Base-by-base conservation (phyloP, 1,140 invertebrate species). In the Sarcophaga bullata region DNA sequence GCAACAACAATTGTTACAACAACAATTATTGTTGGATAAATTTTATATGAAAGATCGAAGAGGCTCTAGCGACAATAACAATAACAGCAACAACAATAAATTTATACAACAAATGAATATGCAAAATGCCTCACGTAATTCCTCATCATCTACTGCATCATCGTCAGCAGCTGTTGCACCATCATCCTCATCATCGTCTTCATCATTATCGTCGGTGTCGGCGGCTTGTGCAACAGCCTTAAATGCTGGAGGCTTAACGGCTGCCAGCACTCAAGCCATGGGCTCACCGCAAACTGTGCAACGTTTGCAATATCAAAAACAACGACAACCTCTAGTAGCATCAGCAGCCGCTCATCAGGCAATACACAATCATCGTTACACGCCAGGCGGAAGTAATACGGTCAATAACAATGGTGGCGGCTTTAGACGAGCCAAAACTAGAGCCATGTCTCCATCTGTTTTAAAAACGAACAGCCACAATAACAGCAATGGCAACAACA, bases 301-400 rank as follows among this genome's bases (percentile, higher is more conserved):
- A 80, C 81, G 83, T 73, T 52, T 84, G 48, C 83, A 84, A 50
- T 84, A 84, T 78, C 83, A 84, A 76, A 84, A 84, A 17, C 83
- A 84, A 62, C 83, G 83, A 0, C 83, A 84, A 84, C 37, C 62
- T 85, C 84, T 89, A 15, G 81, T 84, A 11, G 84, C 87, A 11
- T 81, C 84, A 5, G 75, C 84, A 4, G 86, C 82, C 83, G 86
- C 48, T 84, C 87, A 62, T 84, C 87, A 83, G 19, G 88, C 84
- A 47, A 85, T 86, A 10, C 87, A 89, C 76, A 89, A 89, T 84
- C 87, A 89, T 83, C 86, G 87, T 7, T 37, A 88, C 58, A 84
- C 73, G 9, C 4, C 68, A 17, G 73, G 81, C 37, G 72, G 81
- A 47, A 81, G 80, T 9, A 82, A 19, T 85, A 58, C 84, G 81